phyloP scores from a whole-genome alignment of 2,888 invertebrate species.

The Aporophyla nigra region DNA sequence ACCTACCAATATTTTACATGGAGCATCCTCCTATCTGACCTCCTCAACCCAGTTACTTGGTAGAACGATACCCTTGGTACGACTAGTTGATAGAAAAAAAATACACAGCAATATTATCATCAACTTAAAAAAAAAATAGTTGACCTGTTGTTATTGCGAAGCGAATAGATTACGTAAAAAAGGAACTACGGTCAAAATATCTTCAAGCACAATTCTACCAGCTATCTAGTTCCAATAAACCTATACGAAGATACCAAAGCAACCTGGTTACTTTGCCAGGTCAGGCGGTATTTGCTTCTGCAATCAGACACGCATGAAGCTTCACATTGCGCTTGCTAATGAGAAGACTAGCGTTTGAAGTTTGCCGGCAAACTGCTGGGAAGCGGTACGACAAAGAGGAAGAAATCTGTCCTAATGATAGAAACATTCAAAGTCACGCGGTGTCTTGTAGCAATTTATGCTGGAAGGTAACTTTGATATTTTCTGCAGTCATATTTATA shows the following conservation, averaged over 20 bases:
- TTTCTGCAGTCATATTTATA: neutral
- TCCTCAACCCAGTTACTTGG: too few relatives aligned
- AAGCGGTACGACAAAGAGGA: neutral
- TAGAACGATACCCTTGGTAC: too few relatives aligned
- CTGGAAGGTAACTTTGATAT: constrained; percentile 23
- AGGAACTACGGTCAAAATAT: neutral
- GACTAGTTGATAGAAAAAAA: too few relatives aligned
- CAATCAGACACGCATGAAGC: constrained; percentile 44
- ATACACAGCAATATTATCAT: too few relatives aligned
- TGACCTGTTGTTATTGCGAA: neutral
- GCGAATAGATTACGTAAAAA: neutral
- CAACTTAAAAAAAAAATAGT: too few relatives aligned
- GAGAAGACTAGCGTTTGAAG: constrained; percentile 47
- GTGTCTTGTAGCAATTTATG: constrained; percentile 15
- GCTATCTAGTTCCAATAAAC: neutral
- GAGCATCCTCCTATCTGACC: too few relatives aligned
- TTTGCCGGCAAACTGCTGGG: constrained; percentile 16
- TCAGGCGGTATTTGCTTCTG: constrained; percentile 12
- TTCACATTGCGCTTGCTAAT: constrained; percentile 44
- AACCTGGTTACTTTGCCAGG: neutral
- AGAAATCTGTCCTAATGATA: constrained; percentile 50
- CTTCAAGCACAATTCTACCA: neutral
- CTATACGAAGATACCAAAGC: neutral
- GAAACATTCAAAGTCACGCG: constrained; percentile 38
- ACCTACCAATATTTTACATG: too few relatives aligned